phyloP scores from a whole-genome alignment of 2,888 invertebrate species.

The Dynastes hyllus region DNA sequence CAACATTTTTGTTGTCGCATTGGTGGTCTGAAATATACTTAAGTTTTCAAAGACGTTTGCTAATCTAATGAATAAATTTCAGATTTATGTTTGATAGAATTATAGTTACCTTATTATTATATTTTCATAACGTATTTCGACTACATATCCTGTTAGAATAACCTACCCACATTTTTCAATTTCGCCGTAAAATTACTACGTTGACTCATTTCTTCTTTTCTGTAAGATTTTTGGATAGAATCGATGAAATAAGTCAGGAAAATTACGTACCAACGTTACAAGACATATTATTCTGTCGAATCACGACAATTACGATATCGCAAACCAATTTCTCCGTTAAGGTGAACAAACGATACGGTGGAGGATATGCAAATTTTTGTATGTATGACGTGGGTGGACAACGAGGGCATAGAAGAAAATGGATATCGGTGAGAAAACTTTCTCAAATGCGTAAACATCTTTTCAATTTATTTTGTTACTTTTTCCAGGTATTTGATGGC shows the following conservation, averaged over 20 bases:
- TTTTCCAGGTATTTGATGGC: slow-evolving; percentile 82
- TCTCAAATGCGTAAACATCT: neutral
- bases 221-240: slow-evolving; percentile 80
- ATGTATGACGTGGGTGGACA: slow-evolving; percentile 92
- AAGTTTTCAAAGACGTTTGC: no score
- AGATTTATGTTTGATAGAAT: no score
- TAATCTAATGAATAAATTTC: no score
- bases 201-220: slow-evolving; percentile 7
- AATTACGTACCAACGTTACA: slow-evolving; percentile 83
- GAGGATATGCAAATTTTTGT: slow-evolving; percentile 82
- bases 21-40: no score
- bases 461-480: neutral
- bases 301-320: slow-evolving; percentile 82
- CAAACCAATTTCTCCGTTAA: slow-evolving; percentile 84
- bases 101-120: no score
- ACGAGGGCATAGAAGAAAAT: slow-evolving; percentile 85
- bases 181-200: no score
- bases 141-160: neutral
- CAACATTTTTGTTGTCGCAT: no score
- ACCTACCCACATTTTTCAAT: no score
- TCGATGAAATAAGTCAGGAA: slow-evolving; percentile 77
- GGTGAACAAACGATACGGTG: slow-evolving; percentile 81
- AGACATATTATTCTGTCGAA: slow-evolving; percentile 85
- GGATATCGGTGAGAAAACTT: slow-evolving; percentile 78
- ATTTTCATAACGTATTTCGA: no score